Base-by-base conservation (phyloP, 2,797 vertebrate genomes). In the Valencia hispanica region DNA sequence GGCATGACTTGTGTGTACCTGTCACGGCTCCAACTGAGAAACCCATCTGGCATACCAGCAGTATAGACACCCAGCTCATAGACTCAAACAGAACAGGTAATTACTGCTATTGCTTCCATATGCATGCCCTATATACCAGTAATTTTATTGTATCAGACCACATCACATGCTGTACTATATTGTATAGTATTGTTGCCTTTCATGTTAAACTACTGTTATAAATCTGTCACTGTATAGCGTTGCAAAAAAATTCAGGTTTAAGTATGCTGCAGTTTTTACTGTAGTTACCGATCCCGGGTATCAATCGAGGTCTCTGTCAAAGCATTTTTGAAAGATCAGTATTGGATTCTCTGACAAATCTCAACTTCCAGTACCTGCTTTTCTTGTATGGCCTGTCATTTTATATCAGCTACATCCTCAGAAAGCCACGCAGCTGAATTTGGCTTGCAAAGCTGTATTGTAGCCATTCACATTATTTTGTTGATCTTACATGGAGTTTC, bases 21-120 rank as follows among this genome's bases (percentile, higher is more conserved):
- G 68, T 66, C 84, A 88, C 89, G 85, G 86, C 82, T 75, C 81
- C 87, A 86, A 77, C 51, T 84, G 72, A 79, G 82, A 57, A 71
- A 77, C 63, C 82, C 71, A 73, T 90, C 88, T 88, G 82, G 72
- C 10, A 30, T 66, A 17, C 5, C 47, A 77, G 68, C 81, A 80
- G 76, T 77, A 78, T 75, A 72, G 45, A 79, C 51, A 59, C 27
- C 71, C n/a, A 55, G 27, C 30, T n/a, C 57, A 81, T 61, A 81
- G 47, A 78, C 69, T 72, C 27, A 74, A 34, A 69, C 34, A 57
- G 55, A 41, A 77, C 86, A 34, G 0, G 32, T 87, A 83, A 91
- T 93, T 89, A 78, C 69, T 85, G 79, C 45, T 75, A 74, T 83
- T 79, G 74, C 75, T 78, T 74, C 66, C 87, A 78, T 75, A 74